Base-by-base conservation (phyloP, 1,140 invertebrate genomes). In the Drosophila murphyi region DNA sequence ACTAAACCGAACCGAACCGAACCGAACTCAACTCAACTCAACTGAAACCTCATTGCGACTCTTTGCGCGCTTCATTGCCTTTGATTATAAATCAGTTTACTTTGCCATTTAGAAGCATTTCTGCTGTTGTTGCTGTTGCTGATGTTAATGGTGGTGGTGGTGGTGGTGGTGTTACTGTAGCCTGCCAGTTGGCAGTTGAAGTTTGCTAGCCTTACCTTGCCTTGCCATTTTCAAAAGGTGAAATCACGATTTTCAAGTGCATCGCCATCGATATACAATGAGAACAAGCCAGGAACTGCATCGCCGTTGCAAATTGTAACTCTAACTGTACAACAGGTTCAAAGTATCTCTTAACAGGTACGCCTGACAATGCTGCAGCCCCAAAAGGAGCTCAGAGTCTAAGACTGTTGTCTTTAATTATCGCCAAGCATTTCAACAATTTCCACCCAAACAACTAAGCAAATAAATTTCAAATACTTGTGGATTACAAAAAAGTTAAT, bases 81-180 rank as follows among this genome's bases (percentile, higher is more conserved):
- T 89, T 89, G 85, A 89, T 89, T 89, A 86, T 89, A 89, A 89
- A 89, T 89, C 85, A 89, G 85, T 89, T 89, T 89, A 89, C 85
- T 89, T 89, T 89, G 85, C 85, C 85, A 89, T 89, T 89, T 89
- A 89, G 85, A 90, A 89, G 85, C 75, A 76, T 81, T 85, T 89
- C 85, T 89, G 70, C 64, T 80, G 76, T 80, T 76, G 68, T 56
- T 70, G 48, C 32, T 74, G 43, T 20, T 28, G 43, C n/a, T 75
- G 41, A 28, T 51, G 39, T 20, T 68, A 48, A 32, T 56, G 59
- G 37, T 64, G 39, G 50, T 51, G 76, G 50, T 63, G 51, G 20
- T 47, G 43, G 45, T 73, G 54, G 7, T 65, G 29, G 12, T 56
- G 29, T 39, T 41, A 61, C 41, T 56, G 43, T 59, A 45, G 73